Conservation (phyloP, 2,797 vertebrate genomes). For the Erethizon dorsatum region DNA sequence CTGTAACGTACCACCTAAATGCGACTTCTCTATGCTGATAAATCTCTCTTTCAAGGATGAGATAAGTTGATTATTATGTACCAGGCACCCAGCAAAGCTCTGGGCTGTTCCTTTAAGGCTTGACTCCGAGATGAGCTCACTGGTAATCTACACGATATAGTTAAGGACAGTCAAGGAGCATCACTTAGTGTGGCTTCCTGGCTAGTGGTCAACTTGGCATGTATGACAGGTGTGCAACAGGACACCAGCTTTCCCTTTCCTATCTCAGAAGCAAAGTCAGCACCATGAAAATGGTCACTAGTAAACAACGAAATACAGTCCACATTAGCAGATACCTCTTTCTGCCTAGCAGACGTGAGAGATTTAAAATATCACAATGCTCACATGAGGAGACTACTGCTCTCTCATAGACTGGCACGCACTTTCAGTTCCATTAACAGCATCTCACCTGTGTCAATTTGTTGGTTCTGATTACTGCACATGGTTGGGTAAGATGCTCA, state of each 20-base stretch:
- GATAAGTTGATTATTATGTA: not conserved
- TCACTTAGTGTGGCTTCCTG: not conserved
- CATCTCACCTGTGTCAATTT: fast-evolving
- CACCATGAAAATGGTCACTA: not conserved
- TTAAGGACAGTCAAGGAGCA: not conserved
- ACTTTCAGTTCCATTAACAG: fast-evolving
- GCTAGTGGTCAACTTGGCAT: not conserved
- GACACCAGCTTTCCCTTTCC: not conserved
- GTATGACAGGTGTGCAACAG: not conserved
- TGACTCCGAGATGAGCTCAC: not conserved
- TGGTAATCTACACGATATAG: not conserved
- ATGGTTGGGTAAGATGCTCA: not conserved
- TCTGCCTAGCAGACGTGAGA: not conserved
- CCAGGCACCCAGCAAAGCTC: not conserved
- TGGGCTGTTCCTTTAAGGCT: fast-evolving
- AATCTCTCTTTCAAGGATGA: not conserved
- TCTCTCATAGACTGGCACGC: not conserved
- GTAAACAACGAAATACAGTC: not conserved
- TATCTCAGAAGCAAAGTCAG: not conserved
- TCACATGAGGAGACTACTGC: not conserved
- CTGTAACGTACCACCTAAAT: fast-evolving
- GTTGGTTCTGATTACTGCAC: not conserved
- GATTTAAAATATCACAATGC: not conserved
- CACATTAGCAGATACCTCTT: not conserved
- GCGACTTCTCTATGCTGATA: not conserved